These are phyloP conservation scores for Corella eumyota DNA, from an alignment of 23 tunicate species.

Conservation along the genomic window DNA sequence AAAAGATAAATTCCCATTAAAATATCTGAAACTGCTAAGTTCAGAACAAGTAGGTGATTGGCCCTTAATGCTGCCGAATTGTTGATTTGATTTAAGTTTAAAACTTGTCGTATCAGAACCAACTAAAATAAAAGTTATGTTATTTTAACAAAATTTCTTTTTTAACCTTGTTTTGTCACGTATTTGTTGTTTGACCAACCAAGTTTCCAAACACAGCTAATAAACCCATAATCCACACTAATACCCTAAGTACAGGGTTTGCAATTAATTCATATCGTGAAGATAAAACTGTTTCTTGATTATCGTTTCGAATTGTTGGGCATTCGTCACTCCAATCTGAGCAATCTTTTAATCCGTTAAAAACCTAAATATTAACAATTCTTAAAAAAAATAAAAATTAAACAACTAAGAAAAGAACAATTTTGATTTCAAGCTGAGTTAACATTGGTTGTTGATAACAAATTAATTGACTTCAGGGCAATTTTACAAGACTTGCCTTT, in stretches of 20 bases:
- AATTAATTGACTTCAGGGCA: too few relatives aligned
- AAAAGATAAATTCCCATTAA: slow-evolving; percentile 28
- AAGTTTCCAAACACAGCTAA: slow-evolving; percentile 51
- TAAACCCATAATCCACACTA: slow-evolving; percentile 76
- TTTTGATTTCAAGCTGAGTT: too few relatives aligned
- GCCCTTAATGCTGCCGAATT: slow-evolving; percentile 6
- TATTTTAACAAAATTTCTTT: background rate
- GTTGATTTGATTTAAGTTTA: background rate
- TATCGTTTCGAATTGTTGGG: slow-evolving; percentile 22
- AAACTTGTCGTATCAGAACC: background rate
- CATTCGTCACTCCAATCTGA: slow-evolving; percentile 92
- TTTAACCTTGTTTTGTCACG: background rate
- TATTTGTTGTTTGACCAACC: slow-evolving; percentile 16
- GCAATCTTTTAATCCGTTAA: slow-evolving; percentile 67
- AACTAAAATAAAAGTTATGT: background rate
- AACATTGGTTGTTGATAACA: too few relatives aligned
- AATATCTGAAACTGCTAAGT: slow-evolving; percentile 18
- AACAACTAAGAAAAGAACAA: too few relatives aligned
- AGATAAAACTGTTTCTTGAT: slow-evolving; percentile 17
- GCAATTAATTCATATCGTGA: slow-evolving; percentile 56
- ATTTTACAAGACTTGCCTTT: background rate
- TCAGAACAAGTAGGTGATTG: slow-evolving; percentile 15
- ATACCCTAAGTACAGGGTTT: slow-evolving; percentile 27
- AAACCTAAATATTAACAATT: slow-evolving; percentile 12
- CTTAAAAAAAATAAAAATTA: background rate